Evolutionary conservation across 2,113 vertebrate genomes (phyloP), one percentile per base, ranked within the genome.

Genomic region (Podarcis muralis): DNA sequence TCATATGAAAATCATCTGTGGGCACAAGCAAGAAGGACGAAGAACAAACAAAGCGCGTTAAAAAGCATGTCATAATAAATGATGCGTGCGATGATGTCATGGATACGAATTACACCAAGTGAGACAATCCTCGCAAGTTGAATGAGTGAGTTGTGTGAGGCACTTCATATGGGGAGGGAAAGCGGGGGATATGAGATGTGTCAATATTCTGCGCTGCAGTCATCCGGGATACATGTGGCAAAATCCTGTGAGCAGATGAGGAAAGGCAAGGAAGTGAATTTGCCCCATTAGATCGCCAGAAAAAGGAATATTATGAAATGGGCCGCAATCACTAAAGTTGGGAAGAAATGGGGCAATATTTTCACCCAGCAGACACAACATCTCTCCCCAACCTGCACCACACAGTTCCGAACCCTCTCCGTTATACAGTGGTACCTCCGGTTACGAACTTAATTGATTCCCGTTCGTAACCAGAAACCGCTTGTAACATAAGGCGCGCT

Each of bases 191-290:
- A 43, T 18, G 23, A 75, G 62, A 25, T 62, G 15, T 80, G 84
- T 87, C 72, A 87, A 37, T 68, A 89, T 79, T 4, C 86, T 83
- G n/a, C 22, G 71, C 2, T 25, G 86, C 71, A 66, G 72, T 80
- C 87, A 74, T 68, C 27, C 82, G 53, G 79, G 30, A 40, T 57
- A 2, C 48, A 13, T 77, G 74, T 20, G 0, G 53, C 62, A 76
- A 0, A 30, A 91, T 87, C 80, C 35, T 91, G 23, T 65, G 72
- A 78, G n/a, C 12, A 62, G 69, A 20, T 23, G 79, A 91, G 68
- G 62, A 91, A 86, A 87, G 4, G 90, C 87, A 90, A 87, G 4
- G 90, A 88, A 90, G 53, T 30, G 32, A 90, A 89, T 88, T 7
- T 27, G 2, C 1, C 4, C 71, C 87, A 23, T 81, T 91, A 25